Conservation (phyloP, 2,888 invertebrate genomes). For the Ochropleura leucogaster region DNA sequence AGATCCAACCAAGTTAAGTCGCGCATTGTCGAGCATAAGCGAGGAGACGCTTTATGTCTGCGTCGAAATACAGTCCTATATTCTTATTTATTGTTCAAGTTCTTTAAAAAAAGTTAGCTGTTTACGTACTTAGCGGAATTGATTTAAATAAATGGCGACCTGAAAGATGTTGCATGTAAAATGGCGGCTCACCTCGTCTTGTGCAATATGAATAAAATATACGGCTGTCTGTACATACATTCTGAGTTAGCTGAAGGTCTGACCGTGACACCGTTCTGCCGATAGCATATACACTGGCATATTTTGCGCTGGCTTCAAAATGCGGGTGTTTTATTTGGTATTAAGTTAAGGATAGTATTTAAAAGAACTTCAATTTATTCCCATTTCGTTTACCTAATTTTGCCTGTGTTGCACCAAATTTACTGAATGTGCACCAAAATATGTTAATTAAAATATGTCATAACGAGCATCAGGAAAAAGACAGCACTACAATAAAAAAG, state of each 20-base stretch:
- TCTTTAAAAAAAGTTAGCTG: neutral
- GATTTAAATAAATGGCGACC: conserved; percentile 56
- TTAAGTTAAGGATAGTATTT: too few species aligned
- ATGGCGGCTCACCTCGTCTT: conserved; percentile 75
- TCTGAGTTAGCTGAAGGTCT: conserved; percentile 78
- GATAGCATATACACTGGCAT: conserved; percentile 71
- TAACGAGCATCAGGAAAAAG: too few species aligned
- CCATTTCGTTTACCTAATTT: too few species aligned
- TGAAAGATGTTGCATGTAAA: conserved; percentile 72
- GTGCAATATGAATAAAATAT: conserved; percentile 78
- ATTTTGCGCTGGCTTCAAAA: conserved; percentile 52
- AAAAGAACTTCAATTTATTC: too few species aligned
- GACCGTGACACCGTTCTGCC: conserved; percentile 82
- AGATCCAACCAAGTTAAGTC: neutral
- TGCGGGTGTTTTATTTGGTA: conserved; percentile 41
- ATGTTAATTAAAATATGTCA: too few species aligned
- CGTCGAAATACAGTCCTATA: neutral
- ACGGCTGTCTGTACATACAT: conserved; percentile 69
- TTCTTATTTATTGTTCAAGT: neutral
- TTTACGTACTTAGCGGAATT: conserved; percentile 39
- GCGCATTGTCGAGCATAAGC: neutral
- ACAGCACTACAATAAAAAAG: too few species aligned
- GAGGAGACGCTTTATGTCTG: neutral
- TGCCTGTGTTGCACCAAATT: too few species aligned
- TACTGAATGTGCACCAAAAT: too few species aligned